Conservation (phyloP, 2,797 vertebrate genomes). For the Sternarchorhynchus goeldii region DNA sequence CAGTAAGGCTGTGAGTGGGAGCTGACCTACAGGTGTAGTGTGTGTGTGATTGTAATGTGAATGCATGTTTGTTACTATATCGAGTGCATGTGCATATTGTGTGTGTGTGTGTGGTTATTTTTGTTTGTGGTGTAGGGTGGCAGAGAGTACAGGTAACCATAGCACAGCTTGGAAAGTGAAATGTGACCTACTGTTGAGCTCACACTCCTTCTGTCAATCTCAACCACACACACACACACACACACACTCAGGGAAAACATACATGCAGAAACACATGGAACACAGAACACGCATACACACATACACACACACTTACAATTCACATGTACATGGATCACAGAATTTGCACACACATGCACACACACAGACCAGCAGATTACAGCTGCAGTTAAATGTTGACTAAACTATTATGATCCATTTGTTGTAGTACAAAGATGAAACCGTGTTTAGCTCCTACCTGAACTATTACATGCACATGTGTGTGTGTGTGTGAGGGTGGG, state of each 20-base stretch:
- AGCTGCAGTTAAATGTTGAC: too few species aligned
- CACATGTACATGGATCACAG: too few species aligned
- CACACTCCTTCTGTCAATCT: conserved; percentile 75
- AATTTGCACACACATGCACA: background rate
- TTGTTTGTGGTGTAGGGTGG: conserved; percentile 71
- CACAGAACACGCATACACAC: background rate
- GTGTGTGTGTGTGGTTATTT: conserved; percentile 58
- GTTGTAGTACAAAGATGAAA: too few species aligned
- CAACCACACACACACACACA: conserved; percentile 58
- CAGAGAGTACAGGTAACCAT: conserved; percentile 78
- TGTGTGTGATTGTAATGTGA: too few species aligned
- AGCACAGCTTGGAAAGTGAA: conserved; percentile 82
- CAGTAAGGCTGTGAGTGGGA: too few species aligned
- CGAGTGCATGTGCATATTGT: conserved; percentile 5
- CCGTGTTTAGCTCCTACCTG: background rate
- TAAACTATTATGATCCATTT: too few species aligned
- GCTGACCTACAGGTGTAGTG: too few species aligned
- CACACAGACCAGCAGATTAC: background rate
- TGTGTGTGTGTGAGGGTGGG: conserved; percentile 6
- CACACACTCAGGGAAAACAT: background rate
- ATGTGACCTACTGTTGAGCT: conserved; percentile 66
- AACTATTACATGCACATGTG: background rate
- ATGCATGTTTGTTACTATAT: background rate
- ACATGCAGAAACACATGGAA: background rate
- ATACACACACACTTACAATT: background rate